These are phyloP conservation scores for Smittia aterrima DNA, from an alignment of 2,888 invertebrate genomes.

Conservation along the genomic window DNA sequence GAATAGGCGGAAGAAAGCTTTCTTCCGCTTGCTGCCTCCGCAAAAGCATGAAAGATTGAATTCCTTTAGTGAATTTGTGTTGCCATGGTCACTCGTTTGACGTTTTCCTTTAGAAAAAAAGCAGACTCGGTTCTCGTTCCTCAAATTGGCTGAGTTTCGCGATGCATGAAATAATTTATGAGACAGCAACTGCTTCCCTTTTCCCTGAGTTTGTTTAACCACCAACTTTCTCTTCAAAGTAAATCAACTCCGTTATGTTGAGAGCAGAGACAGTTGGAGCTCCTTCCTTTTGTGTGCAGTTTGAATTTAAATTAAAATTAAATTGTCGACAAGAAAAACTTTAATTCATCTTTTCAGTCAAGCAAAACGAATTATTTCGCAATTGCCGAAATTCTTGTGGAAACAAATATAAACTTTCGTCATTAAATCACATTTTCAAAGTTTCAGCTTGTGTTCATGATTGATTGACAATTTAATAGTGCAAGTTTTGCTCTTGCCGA, in stretches of 20 bases:
- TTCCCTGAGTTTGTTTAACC: not conserved
- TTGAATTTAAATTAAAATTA: too few species aligned
- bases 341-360: too few species aligned
- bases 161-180: conserved; percentile 23
- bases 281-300: not conserved
- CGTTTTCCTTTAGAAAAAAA: too few species aligned
- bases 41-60: too few species aligned
- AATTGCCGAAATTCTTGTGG: too few species aligned
- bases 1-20: not conserved
- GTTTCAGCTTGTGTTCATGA: not conserved
- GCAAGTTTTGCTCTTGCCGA: not conserved
- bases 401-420: not conserved
- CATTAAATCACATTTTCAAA: not conserved
- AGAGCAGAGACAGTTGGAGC: not conserved
- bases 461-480: conserved; percentile 9
- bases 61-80: too few species aligned
- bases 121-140: not conserved
- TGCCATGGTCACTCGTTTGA: too few species aligned
- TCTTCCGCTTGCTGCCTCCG: not conserved
- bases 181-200: not conserved
- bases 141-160: not conserved
- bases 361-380: too few species aligned
- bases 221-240: not conserved
- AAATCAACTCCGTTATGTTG: not conserved
- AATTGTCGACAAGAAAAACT: too few species aligned